Percentiles rank a stretch among this genome's conserved stretches.
phyloP scores from a whole-genome alignment of 2,113 vertebrate species.

The Alexandromys fortis region DNA sequence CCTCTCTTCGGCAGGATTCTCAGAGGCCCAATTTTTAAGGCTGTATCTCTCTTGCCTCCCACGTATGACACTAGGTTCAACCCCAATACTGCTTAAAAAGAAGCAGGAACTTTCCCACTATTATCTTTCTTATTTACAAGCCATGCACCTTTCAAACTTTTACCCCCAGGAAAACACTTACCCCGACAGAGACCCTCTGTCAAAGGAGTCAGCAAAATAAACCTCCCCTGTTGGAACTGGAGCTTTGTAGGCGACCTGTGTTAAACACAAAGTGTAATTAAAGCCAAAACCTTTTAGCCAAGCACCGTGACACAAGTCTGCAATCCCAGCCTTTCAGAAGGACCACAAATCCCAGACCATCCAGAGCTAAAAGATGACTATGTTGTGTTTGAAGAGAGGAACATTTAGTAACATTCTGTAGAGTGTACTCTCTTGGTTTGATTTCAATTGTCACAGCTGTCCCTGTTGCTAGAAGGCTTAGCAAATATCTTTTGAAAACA shows the following conservation, averaged over 20 bases:
- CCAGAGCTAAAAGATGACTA: not conserved
- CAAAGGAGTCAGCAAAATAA: conserved; percentile 95
- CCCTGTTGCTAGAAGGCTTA: not conserved
- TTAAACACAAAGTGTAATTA: conserved; percentile 54
- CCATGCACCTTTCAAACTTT: not conserved
- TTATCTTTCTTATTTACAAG: not conserved
- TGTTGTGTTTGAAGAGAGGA: not conserved
- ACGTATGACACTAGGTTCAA: not conserved
- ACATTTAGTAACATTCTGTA: not conserved
- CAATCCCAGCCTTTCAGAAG: not conserved
- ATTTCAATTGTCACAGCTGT: not conserved
- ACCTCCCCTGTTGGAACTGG: conserved; percentile 96
- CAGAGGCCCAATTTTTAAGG: not conserved
- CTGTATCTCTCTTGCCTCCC: not conserved
- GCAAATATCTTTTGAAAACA: not conserved
- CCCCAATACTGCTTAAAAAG: not conserved
- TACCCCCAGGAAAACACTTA: conserved; percentile 82
- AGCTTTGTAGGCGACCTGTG: conserved; percentile 94
- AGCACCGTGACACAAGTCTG: not conserved
- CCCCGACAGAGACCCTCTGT: conserved; percentile 95
- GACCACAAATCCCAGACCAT: not conserved
- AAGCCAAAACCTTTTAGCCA: not conserved
- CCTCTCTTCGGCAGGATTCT: not conserved
- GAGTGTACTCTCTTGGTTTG: conserved; percentile 6
- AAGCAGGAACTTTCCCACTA: not conserved